Conservation (phyloP, 2,113 vertebrate genomes). For the Anseranas semipalmata region DNA sequence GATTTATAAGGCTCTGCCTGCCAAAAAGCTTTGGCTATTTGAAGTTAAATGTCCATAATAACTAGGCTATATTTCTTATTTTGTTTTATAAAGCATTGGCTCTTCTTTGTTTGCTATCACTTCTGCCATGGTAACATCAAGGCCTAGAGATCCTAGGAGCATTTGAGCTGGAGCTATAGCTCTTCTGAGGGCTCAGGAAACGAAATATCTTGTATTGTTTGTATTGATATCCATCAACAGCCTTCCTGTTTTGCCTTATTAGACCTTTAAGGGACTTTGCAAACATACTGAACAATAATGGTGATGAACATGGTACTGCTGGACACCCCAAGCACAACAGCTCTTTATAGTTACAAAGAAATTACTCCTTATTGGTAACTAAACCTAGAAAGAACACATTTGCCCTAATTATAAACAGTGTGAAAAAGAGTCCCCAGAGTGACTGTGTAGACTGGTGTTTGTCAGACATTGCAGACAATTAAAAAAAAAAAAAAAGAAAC, state of each 20-base stretch:
- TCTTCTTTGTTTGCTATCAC: constrained; percentile 40
- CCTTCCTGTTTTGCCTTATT: constrained; percentile 5
- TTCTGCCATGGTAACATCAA: constrained; percentile 49
- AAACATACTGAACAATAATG: neutral
- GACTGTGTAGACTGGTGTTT: neutral
- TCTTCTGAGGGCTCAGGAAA: constrained; percentile 7
- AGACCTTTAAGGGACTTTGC: neutral
- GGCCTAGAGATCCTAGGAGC: neutral
- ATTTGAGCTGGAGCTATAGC: constrained; percentile 12
- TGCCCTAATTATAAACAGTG: neutral
- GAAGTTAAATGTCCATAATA: neutral
- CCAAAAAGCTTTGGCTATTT: neutral
- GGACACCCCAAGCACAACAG: neutral
- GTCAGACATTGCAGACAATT: neutral
- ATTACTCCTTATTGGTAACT: constrained; percentile 19
- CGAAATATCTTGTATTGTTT: neutral
- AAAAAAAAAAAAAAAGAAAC: neutral
- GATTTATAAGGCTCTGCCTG: neutral
- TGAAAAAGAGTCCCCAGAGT: neutral
- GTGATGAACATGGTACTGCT: neutral
- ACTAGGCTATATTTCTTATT: constrained; percentile 24
- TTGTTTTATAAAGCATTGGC: neutral
- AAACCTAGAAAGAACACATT: constrained; percentile 6
- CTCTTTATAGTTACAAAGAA: neutral
- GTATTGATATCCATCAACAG: neutral